phyloP scores from a whole-genome alignment of 2,888 invertebrate species.

The Athalia circularis region DNA sequence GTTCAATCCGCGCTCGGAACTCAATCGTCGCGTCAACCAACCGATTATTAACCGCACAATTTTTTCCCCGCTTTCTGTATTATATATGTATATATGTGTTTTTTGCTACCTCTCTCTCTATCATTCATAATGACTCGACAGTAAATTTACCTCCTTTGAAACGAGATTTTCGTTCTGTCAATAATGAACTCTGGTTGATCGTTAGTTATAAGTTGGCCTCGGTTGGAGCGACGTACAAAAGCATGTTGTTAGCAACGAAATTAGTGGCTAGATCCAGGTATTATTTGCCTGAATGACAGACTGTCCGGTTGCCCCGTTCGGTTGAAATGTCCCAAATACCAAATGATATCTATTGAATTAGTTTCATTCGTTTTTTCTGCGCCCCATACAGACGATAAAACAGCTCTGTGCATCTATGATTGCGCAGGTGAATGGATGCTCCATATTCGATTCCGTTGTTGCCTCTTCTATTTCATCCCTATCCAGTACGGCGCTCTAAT shows the following conservation, averaged over 20 bases:
- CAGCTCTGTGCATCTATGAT: constrained; percentile 37
- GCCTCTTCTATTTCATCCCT: constrained; percentile 33
- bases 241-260: constrained; percentile 44
- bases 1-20: background rate
- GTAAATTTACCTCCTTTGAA: constrained; percentile 10
- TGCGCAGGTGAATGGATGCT: constrained; percentile 15
- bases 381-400: constrained; percentile 12
- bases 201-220: constrained; percentile 29
- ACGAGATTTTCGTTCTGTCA: constrained; percentile 13
- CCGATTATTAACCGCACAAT: constrained; percentile 12
- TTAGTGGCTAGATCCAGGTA: constrained; percentile 39
- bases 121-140: constrained; percentile 23
- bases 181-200: constrained; percentile 14
- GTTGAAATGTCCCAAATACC: constrained; percentile 33
- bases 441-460: constrained; percentile 35
- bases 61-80: background rate
- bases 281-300: constrained; percentile 36
- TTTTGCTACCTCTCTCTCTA: no score
- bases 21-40: constrained; percentile 2
- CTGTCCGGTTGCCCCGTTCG: constrained; percentile 27
- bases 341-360: constrained; percentile 34
- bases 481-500: constrained; percentile 6
- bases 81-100: no score
- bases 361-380: constrained; percentile 36
- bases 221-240: constrained; percentile 36